A percentile compares a stretch with the other conserved stretches of the same genome.
Evolutionary conservation across 2,113 vertebrate species (phyloP).

Genomic region (Charadrius vociferus): DNA sequence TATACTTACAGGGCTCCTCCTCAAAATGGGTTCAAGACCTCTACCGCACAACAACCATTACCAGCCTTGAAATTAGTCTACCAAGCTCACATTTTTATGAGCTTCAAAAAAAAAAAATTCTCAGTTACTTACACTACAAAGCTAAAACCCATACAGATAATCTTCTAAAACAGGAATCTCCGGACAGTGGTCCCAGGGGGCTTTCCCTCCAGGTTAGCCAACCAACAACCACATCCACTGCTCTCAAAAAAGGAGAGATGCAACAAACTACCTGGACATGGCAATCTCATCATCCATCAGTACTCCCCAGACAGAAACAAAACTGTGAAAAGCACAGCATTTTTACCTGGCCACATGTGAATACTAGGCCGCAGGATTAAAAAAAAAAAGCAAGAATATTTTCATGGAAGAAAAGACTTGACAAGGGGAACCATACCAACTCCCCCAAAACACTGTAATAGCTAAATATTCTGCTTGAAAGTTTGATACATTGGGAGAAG

Average conservation of each 20-base stretch:
- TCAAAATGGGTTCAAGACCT: neutral
- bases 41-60: neutral
- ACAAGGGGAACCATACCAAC: neutral
- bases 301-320: neutral
- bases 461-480: neutral
- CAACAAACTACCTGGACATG: neutral
- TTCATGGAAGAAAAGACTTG: neutral
- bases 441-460: neutral
- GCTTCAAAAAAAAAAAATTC: neutral
- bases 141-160: neutral
- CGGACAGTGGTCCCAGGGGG: neutral
- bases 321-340: neutral
- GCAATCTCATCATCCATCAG: neutral
- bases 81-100: neutral
- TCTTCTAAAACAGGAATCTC: neutral
- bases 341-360: neutral
- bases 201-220: neutral
- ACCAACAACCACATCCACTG: neutral
- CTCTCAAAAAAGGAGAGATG: neutral
- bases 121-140: neutral
- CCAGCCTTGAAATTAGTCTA: neutral
- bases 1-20: neutral
- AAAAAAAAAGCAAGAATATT: neutral
- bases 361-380: neutral
- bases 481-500: neutral